These are phyloP conservation scores for Phocides pigmalion DNA, from an alignment of 1,140 invertebrate genomes.

Conservation along the genomic window DNA sequence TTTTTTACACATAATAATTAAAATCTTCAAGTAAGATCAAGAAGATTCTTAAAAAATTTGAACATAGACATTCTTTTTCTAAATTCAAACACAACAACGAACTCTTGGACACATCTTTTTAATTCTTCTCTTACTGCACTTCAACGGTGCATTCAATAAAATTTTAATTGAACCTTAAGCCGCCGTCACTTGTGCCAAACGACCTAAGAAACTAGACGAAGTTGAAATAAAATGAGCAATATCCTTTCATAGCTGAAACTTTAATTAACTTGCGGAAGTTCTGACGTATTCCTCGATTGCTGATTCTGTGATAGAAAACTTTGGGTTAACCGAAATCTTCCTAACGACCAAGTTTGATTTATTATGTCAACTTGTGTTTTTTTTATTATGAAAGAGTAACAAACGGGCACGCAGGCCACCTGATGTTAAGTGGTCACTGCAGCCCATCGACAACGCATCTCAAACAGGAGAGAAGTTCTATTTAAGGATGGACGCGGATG, in stretches of 20 bases:
- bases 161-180: constrained; percentile 2
- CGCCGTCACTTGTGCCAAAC: constrained; percentile 5
- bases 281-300: constrained; percentile 13
- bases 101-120: no score
- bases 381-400: no score
- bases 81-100: not conserved
- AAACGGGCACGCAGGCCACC: no score
- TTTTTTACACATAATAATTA: no score
- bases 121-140: not conserved
- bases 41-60: no score
- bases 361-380: no score
- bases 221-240: constrained; percentile 22
- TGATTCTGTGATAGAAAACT: constrained; percentile 7
- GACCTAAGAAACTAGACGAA: constrained; percentile 11
- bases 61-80: not conserved
- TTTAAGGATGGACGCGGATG: no score
- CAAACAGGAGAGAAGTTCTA: no score
- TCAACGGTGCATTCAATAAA: not conserved
- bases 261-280: constrained; percentile 15
- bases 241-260: constrained; percentile 17
- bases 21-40: no score
- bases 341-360: not conserved
- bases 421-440: no score
- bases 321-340: not conserved
- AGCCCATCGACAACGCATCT: no score